Base-by-base conservation (phyloP, 1,140 invertebrate species). In the Danaus plexippus region DNA sequence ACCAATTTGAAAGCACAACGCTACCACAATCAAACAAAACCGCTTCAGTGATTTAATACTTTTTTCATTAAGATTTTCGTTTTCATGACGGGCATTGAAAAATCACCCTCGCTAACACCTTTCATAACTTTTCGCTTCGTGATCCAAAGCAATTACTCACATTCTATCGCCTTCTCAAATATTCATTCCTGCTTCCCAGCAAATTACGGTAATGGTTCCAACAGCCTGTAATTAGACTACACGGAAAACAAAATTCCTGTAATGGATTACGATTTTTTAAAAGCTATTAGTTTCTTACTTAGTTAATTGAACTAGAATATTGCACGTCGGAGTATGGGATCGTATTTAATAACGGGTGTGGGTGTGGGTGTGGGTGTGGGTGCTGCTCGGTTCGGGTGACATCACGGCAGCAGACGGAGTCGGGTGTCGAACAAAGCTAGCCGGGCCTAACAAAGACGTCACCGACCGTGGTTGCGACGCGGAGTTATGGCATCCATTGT, bases 51-150 rank as follows among this genome's bases (percentile, higher is more conserved):
- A 79, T 82, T 80, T 73, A 78, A 80, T 79, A 73, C 75, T 77
- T 78, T 77, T 81, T 81, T 81, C 80, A 80, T 83, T 82, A 83
- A 73, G 77, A 82, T 82, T 80, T 83, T 75, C 68, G 69, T 74
- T 66, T 79, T 74, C 69, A 67, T 61, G 69, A 54, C 60, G 64
- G 70, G 64, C 73, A 67, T 71, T 83, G 77, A 85, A 79, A 81
- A 82, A 85, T 85, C 72, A 59, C 77, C 71, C 61, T 66, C 71
- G 73, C 73, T 69, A 74, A 74, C 74, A 83, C 78, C 80, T 85
- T 85, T 87, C 81, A 86, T 86, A 86, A 86, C 83, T 83, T 86
- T 85, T 86, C 80, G 77, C 81, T 86, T 86, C 83, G 83, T 86
- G 83, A 84, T 84, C 77, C 81, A 55, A 75, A 62, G 74, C 83